phyloP scores from a whole-genome alignment of 2,113 vertebrate genomes.

The Perca schrenkii region DNA sequence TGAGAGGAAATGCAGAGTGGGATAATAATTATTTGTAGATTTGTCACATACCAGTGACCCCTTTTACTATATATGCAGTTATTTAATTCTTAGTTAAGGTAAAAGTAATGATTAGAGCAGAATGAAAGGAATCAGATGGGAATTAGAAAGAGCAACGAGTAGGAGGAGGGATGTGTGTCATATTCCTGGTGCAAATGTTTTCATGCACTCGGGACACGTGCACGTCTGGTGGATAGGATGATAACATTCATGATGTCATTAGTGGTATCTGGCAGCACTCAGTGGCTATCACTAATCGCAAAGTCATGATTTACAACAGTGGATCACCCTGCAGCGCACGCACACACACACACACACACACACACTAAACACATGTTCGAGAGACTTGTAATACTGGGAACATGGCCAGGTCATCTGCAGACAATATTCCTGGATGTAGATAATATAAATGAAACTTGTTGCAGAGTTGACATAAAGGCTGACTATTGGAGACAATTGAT shows the following conservation, averaged over 20 bases:
- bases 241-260: slow-evolving; percentile 49
- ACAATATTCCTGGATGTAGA: slow-evolving; percentile 50
- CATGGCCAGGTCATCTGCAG: slow-evolving; percentile 59
- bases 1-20: too few species aligned
- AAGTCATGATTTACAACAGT: slow-evolving; percentile 55
- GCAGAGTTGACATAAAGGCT: slow-evolving; percentile 26
- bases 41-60: too few species aligned
- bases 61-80: too few species aligned
- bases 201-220: slow-evolving; percentile 20
- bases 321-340: slow-evolving; percentile 28
- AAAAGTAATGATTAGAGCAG: not conserved
- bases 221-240: slow-evolving; percentile 3
- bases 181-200: slow-evolving; percentile 6
- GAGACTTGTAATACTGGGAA: slow-evolving; percentile 36
- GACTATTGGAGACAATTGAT: slow-evolving; percentile 14
- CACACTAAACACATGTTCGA: slow-evolving; percentile 53
- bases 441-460: slow-evolving; percentile 33
- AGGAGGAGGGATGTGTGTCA: not conserved
- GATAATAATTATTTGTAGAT: too few species aligned
- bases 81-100: not conserved
- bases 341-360: slow-evolving; percentile 11
- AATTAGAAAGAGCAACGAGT: not conserved
- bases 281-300: slow-evolving; percentile 46
- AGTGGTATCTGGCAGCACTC: slow-evolving; percentile 55
- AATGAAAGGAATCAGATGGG: not conserved